Percentiles rank a stretch among this genome's conserved stretches.
Evolutionary conservation across 2,888 invertebrate species (phyloP).

Genomic region (Brenthis daphne): DNA sequence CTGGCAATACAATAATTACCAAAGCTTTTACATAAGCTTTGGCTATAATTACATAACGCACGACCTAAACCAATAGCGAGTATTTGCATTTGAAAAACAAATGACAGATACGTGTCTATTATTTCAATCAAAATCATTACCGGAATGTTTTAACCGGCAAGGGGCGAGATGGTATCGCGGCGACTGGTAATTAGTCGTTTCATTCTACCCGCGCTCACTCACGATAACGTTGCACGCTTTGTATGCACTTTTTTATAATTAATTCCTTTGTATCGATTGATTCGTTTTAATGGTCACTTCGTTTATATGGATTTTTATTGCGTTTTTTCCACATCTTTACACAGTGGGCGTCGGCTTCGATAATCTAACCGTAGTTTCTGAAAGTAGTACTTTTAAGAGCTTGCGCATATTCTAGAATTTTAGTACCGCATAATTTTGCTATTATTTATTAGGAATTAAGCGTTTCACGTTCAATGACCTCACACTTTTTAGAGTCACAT

Average conservation of each 20-base stretch:
- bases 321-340: slow-evolving; percentile 34
- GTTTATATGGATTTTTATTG: slow-evolving; percentile 40
- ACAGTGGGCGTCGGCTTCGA: slow-evolving; percentile 11
- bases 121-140: slow-evolving; percentile 43
- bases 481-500: too few species aligned
- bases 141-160: slow-evolving; percentile 33
- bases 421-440: neutral
- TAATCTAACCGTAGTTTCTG: neutral
- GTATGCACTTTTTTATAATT: slow-evolving; percentile 69
- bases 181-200: slow-evolving; percentile 72
- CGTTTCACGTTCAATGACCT: too few species aligned
- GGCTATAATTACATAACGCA: slow-evolving; percentile 9
- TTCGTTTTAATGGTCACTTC: slow-evolving; percentile 54
- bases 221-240: slow-evolving; percentile 66
- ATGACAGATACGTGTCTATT: slow-evolving; percentile 28
- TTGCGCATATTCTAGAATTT: neutral
- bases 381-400: neutral
- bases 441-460: too few species aligned
- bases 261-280: slow-evolving; percentile 59
- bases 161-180: slow-evolving; percentile 62
- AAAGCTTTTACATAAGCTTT: slow-evolving; percentile 10
- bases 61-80: neutral
- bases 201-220: slow-evolving; percentile 65
- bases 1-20: neutral
- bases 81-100: slow-evolving; percentile 17